Conservation (phyloP, 2,113 vertebrate species). For the Baryphthengus martii region DNA sequence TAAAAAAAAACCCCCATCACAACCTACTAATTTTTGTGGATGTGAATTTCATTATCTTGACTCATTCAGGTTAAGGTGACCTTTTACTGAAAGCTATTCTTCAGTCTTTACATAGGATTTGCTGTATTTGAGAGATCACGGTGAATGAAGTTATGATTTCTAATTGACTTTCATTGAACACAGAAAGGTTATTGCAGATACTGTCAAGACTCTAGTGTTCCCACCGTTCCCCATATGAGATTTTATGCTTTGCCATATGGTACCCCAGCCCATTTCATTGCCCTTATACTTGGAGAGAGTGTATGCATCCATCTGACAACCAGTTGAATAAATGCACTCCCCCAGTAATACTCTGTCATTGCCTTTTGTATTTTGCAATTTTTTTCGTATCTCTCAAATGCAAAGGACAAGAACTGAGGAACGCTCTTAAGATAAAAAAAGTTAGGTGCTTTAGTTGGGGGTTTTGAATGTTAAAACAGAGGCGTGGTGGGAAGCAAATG, state of each 20-base stretch:
- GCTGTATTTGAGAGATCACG: neutral
- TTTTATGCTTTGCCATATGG: neutral
- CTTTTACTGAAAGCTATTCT: neutral
- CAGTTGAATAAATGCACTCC: neutral
- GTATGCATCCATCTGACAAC: neutral
- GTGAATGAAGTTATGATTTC: neutral
- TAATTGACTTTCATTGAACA: slow-evolving; percentile 23
- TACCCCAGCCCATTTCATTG: neutral
- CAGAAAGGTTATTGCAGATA: neutral
- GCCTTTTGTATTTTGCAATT: neutral
- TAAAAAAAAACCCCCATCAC: neutral
- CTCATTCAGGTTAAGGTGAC: neutral
- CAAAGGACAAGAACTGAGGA: neutral
- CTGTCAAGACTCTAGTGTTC: neutral
- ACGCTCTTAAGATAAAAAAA: neutral
- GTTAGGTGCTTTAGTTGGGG: neutral
- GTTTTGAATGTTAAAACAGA: neutral
- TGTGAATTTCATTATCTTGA: neutral
- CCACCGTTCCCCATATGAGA: neutral
- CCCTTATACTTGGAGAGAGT: neutral
- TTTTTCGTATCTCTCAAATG: neutral
- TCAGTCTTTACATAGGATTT: neutral
- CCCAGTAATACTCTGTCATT: neutral
- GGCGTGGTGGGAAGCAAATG: neutral
- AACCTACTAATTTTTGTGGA: neutral